Evolutionary conservation across 2,797 vertebrate species (phyloP).

Genomic region (Distichodus sexfasciatus): DNA sequence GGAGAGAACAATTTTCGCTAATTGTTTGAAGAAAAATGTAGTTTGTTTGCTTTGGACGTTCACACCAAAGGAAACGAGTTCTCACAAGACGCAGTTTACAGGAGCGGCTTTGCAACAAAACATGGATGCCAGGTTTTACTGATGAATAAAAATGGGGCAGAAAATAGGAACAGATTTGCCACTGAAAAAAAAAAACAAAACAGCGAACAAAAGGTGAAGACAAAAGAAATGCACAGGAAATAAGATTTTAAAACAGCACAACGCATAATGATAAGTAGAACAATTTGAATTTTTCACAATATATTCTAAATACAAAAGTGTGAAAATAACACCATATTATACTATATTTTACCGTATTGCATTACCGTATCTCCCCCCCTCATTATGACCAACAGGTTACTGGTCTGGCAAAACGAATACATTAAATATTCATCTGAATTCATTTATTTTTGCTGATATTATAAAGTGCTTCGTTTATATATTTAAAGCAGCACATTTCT

Average conservation of each 20-base stretch:
- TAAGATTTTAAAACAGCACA: no score
- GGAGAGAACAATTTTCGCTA: conserved; percentile 3
- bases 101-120: no score
- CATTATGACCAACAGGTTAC: not conserved
- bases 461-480: not conserved
- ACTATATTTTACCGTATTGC: not conserved
- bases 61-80: conserved; percentile 56
- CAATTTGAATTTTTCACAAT: not conserved
- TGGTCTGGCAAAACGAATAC: not conserved
- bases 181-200: no score
- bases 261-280: no score
- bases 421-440: not conserved
- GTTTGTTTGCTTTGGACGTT: conserved; percentile 63
- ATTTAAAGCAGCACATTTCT: not conserved
- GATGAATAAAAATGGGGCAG: no score
- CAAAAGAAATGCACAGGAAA: no score
- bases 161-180: no score
- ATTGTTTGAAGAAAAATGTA: no score
- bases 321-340: not conserved
- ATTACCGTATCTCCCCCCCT: not conserved
- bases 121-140: no score
- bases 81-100: no score
- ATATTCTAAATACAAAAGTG: not conserved
- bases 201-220: no score
- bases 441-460: not conserved